Base-by-base conservation (phyloP, 1,140 invertebrate genomes). In the Dendrolimus punctatus region DNA sequence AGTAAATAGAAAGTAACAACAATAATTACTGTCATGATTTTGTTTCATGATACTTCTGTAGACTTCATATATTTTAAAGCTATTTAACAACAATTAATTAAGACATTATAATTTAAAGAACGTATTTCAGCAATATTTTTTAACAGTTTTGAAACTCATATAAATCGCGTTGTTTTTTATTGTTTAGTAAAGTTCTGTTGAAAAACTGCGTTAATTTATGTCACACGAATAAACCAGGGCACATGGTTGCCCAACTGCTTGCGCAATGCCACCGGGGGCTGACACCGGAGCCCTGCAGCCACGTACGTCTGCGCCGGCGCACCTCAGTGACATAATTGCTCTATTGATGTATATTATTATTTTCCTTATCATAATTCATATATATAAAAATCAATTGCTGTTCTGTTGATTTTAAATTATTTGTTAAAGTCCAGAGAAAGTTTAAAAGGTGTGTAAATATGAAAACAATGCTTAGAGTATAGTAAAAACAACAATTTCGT, bases 281-380 rank as follows among this genome's bases (percentile, higher is more conserved):
- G 63, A 66, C 61, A 71, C 58, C 67, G 42, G 62, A 68, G 61
- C 56, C 55, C 53, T 55, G 46, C 55, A 43, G 37, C 39, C 49
- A 9, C 9, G 40, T 40, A 9, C n/a, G 5, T 41, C 36, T 55
- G 53, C 43, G 55, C 55, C 46, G 51, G 55, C 60, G 55, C 60
- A 50, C 53, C 37, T 52, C 40, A 39, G 64, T 72, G 66, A 73
- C 66, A 73, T 67, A 70, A 73, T 71, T 67, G 42, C 42, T 43
- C 6, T 23, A 23, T 23, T 23, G 23, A 23, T 23, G 23, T 23
- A 3, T 23, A 23, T 23, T 23, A 23, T 23, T 23, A 23, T 23
- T 23, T 23, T 23, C 23, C 23, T 23, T 23, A 3, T 23, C 23
- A 23, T 23, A 23, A 23, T 3, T 23, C 23, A 23, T n/a, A n/a